Base-by-base conservation (phyloP, 1,140 invertebrate species). In the Seison nebaliae region DNA sequence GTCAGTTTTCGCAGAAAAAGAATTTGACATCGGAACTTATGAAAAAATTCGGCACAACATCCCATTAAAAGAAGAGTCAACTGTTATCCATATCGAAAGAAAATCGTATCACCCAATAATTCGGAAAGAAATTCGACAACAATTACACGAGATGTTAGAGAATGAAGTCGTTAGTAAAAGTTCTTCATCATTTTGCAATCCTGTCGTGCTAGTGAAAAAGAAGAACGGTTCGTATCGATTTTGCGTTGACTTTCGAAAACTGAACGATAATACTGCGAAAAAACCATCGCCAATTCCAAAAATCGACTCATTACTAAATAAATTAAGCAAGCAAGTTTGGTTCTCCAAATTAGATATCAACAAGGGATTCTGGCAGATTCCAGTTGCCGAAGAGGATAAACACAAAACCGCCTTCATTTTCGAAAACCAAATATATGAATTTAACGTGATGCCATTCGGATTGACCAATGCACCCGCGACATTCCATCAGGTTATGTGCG, bases 381-480 rank as follows among this genome's bases (percentile, higher is more conserved):
- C 24, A 6, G 12, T 37, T n/a, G 15, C 11, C 4, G n/a, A 37
- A 16, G 28, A 28, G 6, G 17, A 22, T 19, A 38, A 17, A 14
- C 11, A 31, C 16, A 22, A 21, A 14, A 38, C 28, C 1, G 28
- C 28, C 1, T 38, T 31, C 17, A 26, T 21, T n/a, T 21, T 17
- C 5, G n/a, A 18, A 17, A 7, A 21, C 16, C 17, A 21, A 12
- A 20, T 38, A 11, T 38, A 18, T 16, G 9, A 37, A 11, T 37
- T 37, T 31, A 17, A 28, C 5, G 14, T 21, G 7, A 35, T 38
- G 28, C 37, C 37, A 11, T 38, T 38, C 26, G 37, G 37, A 6
- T 21, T 38, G 17, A 15, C 28, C n/a, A 38, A 38, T 14, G 28
- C 36, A 16, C 26, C 36, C 14, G 17, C 21, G 5, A 14, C 12